Evolutionary conservation across 2,113 vertebrate genomes (phyloP).

Genomic region (Rissa tridactyla): DNA sequence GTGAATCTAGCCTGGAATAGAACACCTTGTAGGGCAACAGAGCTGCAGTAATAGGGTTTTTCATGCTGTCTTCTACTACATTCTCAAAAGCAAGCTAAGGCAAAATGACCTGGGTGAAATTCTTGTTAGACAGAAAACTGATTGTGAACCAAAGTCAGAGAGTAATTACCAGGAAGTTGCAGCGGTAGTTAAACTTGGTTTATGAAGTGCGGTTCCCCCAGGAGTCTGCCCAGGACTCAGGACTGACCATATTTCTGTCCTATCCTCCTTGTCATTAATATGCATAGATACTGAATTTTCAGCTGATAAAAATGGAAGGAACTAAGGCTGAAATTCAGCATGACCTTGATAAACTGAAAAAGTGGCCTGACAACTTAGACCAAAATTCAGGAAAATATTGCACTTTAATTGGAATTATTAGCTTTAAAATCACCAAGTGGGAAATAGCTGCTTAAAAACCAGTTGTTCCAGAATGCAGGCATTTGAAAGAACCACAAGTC

Average conservation of each 20-base stretch:
- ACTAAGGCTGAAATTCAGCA: not conserved
- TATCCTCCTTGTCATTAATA: not conserved
- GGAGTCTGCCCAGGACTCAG: not conserved
- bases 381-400: not conserved
- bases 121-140: not conserved
- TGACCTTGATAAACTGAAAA: not conserved
- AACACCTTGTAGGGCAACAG: not conserved
- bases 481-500: not conserved
- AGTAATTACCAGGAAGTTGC: not conserved
- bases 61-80: not conserved
- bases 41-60: not conserved
- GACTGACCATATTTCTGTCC: not conserved
- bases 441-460: not conserved
- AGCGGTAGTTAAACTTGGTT: not conserved
- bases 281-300: not conserved
- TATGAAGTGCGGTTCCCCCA: not conserved
- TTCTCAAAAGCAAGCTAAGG: not conserved
- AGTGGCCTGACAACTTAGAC: not conserved
- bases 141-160: not conserved
- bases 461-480: not conserved
- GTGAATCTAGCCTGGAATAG: not conserved
- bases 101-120: not conserved
- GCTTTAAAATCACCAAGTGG: not conserved
- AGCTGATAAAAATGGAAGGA: not conserved
- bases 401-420: not conserved